Base-by-base conservation (phyloP, 2,888 invertebrate species). In the Spicauda simplicius region DNA sequence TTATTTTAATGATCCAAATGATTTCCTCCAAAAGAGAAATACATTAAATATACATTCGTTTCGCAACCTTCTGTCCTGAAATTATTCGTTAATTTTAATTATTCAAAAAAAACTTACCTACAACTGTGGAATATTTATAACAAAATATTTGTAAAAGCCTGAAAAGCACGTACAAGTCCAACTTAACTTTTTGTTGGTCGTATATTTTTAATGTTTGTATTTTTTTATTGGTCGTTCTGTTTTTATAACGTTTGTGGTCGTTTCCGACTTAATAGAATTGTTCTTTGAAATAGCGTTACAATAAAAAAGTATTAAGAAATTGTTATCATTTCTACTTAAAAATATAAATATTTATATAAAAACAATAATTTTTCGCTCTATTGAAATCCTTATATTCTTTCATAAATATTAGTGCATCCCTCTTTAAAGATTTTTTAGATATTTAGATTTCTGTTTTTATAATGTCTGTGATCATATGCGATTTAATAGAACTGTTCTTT, bases 211-310 rank as follows among this genome's bases (percentile, higher is more conserved):
- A 11, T 14, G 20, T 20, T 53, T 53, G 20, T 53, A 20, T 14
- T 19, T n/a, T n/a, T 53, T 53, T 53, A 53, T 53, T 16, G 53
- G 20, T 20, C 53, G 53, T 20, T 20, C 19, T 53, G 4, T 20
- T 53, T 53, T 53, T 53, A 20, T 53, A 53, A 16, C 53, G 20
- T 20, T 20, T 19, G 12, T 50, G 53, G 53, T 20, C 20, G 53
- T 20, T 53, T 14, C 14, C 20, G 14, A 53, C 20, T 53, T 53
- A 20, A 12, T 14, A 20, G 7, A 53, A 50, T 18, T 50, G 53
- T 20, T 20, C 5, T 53, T 10, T 41, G 18, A 53, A 53, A 53
- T 20, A 20, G 11, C 11, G 8, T 8, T 20, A 12, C 53, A 53
- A 20, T 50, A 50, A 50, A 50, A 14, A 50, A 50, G 37, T 41